A percentile compares a stretch with the other conserved stretches of the same genome.
Evolutionary conservation across 1,140 invertebrate genomes (phyloP).

Genomic region (Drosophila sechellia): DNA sequence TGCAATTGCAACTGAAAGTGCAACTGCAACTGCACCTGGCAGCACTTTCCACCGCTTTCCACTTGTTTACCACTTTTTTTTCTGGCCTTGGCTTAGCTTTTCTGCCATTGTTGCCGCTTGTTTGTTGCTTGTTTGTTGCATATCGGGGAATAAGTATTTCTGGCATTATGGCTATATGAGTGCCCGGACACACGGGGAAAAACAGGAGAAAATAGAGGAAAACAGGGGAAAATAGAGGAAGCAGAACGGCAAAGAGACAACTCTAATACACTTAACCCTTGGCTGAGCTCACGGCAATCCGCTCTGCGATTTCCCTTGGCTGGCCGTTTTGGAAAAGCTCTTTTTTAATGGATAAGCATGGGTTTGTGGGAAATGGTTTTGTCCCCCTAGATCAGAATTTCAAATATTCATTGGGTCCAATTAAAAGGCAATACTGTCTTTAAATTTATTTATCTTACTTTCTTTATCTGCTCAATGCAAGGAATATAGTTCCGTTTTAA

Average conservation of each 20-base stretch:
- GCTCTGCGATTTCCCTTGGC: constrained; percentile 7
- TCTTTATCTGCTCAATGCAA: too few relatives aligned
- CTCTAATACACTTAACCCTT: constrained; percentile 69
- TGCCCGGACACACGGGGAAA: constrained; percentile 27
- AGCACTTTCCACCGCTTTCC: constrained; percentile 30
- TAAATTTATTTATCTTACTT: neutral
- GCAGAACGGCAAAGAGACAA: constrained; percentile 3
- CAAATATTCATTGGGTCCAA: neutral
- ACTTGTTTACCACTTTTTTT: constrained; percentile 71
- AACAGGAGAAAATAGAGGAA: neutral
- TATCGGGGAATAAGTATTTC: constrained; percentile 60
- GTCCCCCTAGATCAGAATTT: neutral
- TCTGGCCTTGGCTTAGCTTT: constrained; percentile 51
- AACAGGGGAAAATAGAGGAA: neutral
- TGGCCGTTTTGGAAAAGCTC: constrained; percentile 5
- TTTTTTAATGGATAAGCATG: constrained; percentile 1
- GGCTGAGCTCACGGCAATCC: constrained; percentile 15
- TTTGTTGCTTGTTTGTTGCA: constrained; percentile 70
- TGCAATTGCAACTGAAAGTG: constrained; percentile 1
- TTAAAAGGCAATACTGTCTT: neutral
- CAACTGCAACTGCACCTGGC: constrained; percentile 45
- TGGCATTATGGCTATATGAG: constrained; percentile 67
- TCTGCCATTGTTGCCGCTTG: constrained; percentile 51
- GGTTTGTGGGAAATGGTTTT: neutral
- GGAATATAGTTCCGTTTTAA: too few relatives aligned